These are phyloP conservation scores for Eledone cirrhosa DNA, from an alignment of 2,888 invertebrate species.

Conservation along the genomic window DNA sequence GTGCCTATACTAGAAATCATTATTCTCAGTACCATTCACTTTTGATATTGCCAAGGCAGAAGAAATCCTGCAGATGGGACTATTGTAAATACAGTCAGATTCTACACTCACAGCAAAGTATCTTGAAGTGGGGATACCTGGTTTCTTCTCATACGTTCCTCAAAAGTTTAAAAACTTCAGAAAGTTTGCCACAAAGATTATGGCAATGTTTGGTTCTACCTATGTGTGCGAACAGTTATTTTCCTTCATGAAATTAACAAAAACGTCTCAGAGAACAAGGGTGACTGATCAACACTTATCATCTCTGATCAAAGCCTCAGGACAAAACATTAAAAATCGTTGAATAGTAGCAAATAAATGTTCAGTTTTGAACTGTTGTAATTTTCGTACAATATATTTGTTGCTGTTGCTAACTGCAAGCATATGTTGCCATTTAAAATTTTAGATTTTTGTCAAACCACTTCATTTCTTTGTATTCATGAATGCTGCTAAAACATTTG, in stretches of 20 bases:
- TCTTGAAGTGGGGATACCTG: background rate
- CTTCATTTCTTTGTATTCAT: background rate
- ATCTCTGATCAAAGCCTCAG: conserved; percentile 7
- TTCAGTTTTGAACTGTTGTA: background rate
- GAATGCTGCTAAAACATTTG: background rate
- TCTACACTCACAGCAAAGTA: background rate
- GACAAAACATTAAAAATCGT: background rate
- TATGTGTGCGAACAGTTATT: background rate
- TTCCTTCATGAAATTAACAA: conserved; percentile 9
- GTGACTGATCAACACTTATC: background rate
- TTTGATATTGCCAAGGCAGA: conserved; percentile 11
- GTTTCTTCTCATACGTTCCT: too few relatives aligned
- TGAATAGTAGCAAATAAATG: background rate
- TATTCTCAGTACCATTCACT: background rate
- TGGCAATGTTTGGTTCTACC: conserved; percentile 13
- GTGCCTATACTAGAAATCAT: too few relatives aligned
- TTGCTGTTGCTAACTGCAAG: background rate
- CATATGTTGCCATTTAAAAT: background rate
- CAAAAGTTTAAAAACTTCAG: background rate
- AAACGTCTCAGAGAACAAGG: background rate
- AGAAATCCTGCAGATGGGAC: conserved; percentile 8
- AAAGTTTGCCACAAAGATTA: background rate
- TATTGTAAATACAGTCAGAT: background rate
- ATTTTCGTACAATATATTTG: background rate
- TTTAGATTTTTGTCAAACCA: background rate